Conservation (phyloP, 2,797 vertebrate genomes). For the Lutjanus argentimaculatus region DNA sequence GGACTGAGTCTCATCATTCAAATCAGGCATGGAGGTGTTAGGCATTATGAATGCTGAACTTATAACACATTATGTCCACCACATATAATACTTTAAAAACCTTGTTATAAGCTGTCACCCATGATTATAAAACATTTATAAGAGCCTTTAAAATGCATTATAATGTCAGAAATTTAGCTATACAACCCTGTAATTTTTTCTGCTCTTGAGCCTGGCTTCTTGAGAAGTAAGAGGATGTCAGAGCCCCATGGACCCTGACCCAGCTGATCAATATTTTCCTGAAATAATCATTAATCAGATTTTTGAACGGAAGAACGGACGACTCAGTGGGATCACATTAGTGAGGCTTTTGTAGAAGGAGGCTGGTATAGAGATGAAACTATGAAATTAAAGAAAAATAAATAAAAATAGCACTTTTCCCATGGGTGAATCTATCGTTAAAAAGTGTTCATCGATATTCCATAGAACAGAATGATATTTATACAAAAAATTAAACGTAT, state of each 20-base stretch:
- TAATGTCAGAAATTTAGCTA: no score
- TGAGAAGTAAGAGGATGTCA: conserved; percentile 5
- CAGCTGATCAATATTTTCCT: conserved; percentile 16
- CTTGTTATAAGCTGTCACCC: no score
- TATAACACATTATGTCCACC: no score
- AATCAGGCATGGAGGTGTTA: no score
- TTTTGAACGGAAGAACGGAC: not conserved
- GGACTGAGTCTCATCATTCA: no score
- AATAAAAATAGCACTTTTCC: not conserved
- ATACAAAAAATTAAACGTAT: conserved; percentile 4
- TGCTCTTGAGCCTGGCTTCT: not conserved
- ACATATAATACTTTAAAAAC: no score
- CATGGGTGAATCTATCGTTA: not conserved
- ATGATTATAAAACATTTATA: no score
- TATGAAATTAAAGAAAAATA: not conserved
- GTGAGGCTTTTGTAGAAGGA: not conserved
- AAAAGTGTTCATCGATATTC: not conserved
- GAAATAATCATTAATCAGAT: conserved; percentile 38
- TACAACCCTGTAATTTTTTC: not conserved
- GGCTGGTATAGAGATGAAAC: not conserved
- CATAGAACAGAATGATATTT: not conserved
- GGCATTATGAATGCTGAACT: no score
- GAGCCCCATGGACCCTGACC: not conserved
- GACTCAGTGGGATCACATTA: not conserved
- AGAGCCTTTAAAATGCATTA: no score